These are phyloP conservation scores for Phrynocephalus guinanensis DNA, from an alignment of 2,797 vertebrate genomes.

Conservation along the genomic window DNA sequence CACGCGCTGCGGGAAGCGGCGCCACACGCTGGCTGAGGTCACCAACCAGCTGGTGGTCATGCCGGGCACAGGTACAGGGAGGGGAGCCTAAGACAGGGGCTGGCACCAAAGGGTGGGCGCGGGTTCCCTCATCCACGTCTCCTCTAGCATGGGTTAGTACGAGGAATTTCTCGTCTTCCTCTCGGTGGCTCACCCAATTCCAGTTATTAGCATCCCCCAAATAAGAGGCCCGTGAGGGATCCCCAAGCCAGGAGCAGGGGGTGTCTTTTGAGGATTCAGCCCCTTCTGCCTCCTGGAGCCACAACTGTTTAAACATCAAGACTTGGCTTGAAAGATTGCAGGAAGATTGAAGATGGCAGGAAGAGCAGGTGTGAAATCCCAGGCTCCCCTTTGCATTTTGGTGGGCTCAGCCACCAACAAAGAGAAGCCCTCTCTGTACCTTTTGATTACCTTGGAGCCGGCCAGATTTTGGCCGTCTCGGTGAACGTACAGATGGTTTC, in stretches of 20 bases:
- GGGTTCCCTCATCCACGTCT: background rate
- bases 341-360: background rate
- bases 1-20: constrained; percentile 88
- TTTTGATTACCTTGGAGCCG: background rate
- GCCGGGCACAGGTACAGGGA: constrained; percentile 82
- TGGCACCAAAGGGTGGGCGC: too few relatives aligned
- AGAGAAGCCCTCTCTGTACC: background rate
- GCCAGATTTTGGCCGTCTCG: background rate
- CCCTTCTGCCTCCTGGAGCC: background rate
- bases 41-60: constrained; percentile 88
- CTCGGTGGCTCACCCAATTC: background rate
- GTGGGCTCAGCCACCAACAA: background rate
- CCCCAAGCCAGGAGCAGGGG: background rate
- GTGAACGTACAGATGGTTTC: background rate
- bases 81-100: background rate
- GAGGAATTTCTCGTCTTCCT: background rate
- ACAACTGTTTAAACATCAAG: too few relatives aligned
- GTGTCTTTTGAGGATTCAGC: background rate
- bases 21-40: constrained; percentile 96
- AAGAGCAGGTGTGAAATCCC: background rate
- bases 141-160: too few relatives aligned
- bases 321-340: too few relatives aligned
- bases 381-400: background rate
- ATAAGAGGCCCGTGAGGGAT: too few relatives aligned
- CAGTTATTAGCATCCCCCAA: background rate